phyloP scores from a whole-genome alignment of 2,797 vertebrate species.

The Labeo calbasu region DNA sequence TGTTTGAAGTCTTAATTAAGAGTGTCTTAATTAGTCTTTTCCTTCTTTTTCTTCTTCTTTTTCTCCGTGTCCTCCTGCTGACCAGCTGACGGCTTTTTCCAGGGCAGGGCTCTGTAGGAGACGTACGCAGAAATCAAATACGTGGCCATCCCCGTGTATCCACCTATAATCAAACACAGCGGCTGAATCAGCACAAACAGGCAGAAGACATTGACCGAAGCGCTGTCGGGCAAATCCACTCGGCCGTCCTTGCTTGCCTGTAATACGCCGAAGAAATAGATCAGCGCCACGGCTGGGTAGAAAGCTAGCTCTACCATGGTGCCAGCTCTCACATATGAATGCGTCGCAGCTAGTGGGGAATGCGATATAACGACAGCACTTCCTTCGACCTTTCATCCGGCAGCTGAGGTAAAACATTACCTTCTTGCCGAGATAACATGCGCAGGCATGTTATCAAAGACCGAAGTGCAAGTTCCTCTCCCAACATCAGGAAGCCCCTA shows the following conservation, averaged over 20 bases:
- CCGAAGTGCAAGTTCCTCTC: slow-evolving; percentile 51
- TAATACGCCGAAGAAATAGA: slow-evolving; percentile 81
- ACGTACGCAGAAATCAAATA: slow-evolving; percentile 76
- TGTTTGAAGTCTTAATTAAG: slow-evolving; percentile 32
- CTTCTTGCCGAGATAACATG: slow-evolving; percentile 43
- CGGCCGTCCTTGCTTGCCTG: slow-evolving; percentile 69
- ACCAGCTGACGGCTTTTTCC: slow-evolving; percentile 59
- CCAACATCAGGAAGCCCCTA: slow-evolving; percentile 10
- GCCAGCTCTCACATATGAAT: neutral
- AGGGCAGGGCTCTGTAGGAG: slow-evolving; percentile 80
- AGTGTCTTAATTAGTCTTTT: slow-evolving; percentile 59
- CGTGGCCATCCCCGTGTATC: slow-evolving; percentile 77
- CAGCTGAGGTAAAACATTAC: slow-evolving; percentile 54
- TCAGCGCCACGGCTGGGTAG: slow-evolving; percentile 78
- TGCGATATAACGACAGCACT: neutral
- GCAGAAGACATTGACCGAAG: slow-evolving; percentile 82
- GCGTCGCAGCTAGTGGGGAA: neutral
- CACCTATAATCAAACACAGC: slow-evolving; percentile 76
- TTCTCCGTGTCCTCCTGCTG: slow-evolving; percentile 43
- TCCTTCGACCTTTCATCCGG: slow-evolving; percentile 50
- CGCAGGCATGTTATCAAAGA: slow-evolving; percentile 43
- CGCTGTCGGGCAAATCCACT: slow-evolving; percentile 76
- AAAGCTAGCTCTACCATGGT: slow-evolving; percentile 77
- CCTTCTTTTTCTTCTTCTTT: slow-evolving; percentile 65
- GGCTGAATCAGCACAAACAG: slow-evolving; percentile 83